Evolutionary conservation across 1,140 invertebrate genomes (phyloP), one percentile per base, ranked within the genome.

Genomic region (Vollenhovia emeryi): DNA sequence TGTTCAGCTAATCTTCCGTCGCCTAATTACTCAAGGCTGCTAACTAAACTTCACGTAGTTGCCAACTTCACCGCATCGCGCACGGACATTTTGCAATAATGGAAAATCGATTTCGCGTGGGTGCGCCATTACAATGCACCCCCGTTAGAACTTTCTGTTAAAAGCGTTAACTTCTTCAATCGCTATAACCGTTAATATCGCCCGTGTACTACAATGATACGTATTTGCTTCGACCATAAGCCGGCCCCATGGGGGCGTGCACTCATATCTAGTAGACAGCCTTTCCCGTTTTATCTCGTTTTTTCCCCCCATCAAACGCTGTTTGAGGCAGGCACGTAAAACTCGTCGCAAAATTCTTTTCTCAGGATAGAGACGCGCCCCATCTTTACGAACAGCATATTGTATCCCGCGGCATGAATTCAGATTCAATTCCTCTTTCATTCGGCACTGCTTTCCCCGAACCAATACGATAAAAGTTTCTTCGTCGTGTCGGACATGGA

Each of bases 391-490:
- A 62, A 84, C 48, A 76, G 80, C 71, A 75, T 84, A 84, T 84
- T 84, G 80, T 84, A 75, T 60, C 80, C 80, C 43, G 66, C 66
- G 71, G 80, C 71, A 84, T 62, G 80, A 76, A 84, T 84, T 74
- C 71, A 76, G 30, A 76, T 84, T 84, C 80, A 84, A 76, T 84
- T 76, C 71, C 71, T 84, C 71, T 84, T 64, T 84, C 80, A 76
- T 84, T 84, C 80, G 55, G 64, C 71, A 76, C 69, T 11, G 40
- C 71, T 76, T 76, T 59, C 71, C 62, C 15, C 71, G 43, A 66
- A 74, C 69, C 69, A 75, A 84, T 84, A 84, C 69, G 71, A 84
- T 62, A 66, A 71, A 82, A 71, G 64, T 82, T 82, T 33, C 50
- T 43, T 43, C 78, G 24, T n/a, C 36, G 50, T 71, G 66, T 71